Evolutionary conservation across 2,888 invertebrate species (phyloP), one percentile per base, ranked within the genome.

Genomic region (Azorinus chamasolen): DNA sequence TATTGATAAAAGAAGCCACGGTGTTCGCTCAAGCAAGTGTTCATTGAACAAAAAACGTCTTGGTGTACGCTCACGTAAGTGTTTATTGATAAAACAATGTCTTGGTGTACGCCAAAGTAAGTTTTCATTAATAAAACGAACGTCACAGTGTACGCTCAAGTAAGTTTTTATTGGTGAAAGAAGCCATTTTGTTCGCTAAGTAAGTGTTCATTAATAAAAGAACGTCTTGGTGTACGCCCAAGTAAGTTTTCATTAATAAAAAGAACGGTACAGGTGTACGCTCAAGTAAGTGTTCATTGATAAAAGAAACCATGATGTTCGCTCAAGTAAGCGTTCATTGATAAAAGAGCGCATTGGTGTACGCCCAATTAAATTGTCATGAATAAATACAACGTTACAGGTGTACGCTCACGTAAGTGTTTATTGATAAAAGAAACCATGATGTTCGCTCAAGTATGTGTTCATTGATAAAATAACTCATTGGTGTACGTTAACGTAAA

Each of bases 381-480:
- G n/a, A n/a, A n/a, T n/a, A n/a, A n/a, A n/a, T n/a, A n/a, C n/a
- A n/a, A n/a, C n/a, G n/a, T n/a, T n/a, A n/a, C n/a, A n/a, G n/a
- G n/a, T n/a, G n/a, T n/a, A n/a, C n/a, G n/a, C n/a, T n/a, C n/a
- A n/a, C n/a, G n/a, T n/a, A n/a, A n/a, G n/a, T n/a, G n/a, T n/a
- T n/a, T n/a, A n/a, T n/a, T n/a, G n/a, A n/a, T n/a, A n/a, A n/a
- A n/a, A n/a, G n/a, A n/a, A n/a, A n/a, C 81, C 22, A n/a, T n/a
- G n/a, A n/a, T n/a, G n/a, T 92, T 92, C 65, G 93, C 92, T 22
- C n/a, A 92, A 78, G 92, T 93, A 75, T 89, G 91, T 89, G 41
- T 12, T 41, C 16, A 16, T 27, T 16, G 2, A 57, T 25, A 43
- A 14, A 65, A n/a, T n/a, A n/a, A n/a, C n/a, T n/a, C n/a, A n/a